Base-by-base conservation (phyloP, 2,113 vertebrate species). In the Gorsachius goisagi region DNA sequence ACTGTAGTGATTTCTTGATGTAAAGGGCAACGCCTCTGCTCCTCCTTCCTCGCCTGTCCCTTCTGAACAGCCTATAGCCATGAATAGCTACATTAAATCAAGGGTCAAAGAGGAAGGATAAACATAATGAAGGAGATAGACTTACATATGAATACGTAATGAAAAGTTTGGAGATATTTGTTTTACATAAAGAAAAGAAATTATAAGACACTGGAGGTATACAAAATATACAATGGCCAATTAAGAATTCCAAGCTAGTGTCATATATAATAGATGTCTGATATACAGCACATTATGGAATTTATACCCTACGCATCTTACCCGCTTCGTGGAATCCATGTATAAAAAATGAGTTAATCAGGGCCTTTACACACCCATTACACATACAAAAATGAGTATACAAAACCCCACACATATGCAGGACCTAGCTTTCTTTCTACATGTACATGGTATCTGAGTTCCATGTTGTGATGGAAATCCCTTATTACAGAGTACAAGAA, bases 131-230 rank as follows among this genome's bases (percentile, higher is more conserved):
- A 62, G 10, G 18, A 53, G 15, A 67, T 19, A 78, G 11, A 32
- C 2, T 72, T 56, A 12, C 0, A 0, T 33, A 39, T 33, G 21
- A 56, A 23, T 4, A 49, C 8, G 19, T 47, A 66, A 26, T 39
- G 10, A 39, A 76, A 63, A 56, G 10, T 14, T 55, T 67, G 32
- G n/a, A 59, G 20, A 39, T 55, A 47, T 32, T 67, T 67, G 24
- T 15, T 60, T 49, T 73, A n/a, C 20, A 5, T 30, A 41, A 53
- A 88, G 22, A 62, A 37, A 79, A 67, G 4, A 56, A 69, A 76
- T 71, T 15, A 20, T 4, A 62, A 78, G 19, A 55, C 13, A 5
- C 0, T 59, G 41, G 4, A 83, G 9, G n/a, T n/a, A 56, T 19
- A 30, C 3, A 90, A 71, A 78, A 71, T 45, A 69, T 17, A 14